A percentile compares a stretch with the other conserved stretches of the same genome.
Evolutionary conservation across 1,140 invertebrate genomes (phyloP).

Genomic region (Uloborus diversus): DNA sequence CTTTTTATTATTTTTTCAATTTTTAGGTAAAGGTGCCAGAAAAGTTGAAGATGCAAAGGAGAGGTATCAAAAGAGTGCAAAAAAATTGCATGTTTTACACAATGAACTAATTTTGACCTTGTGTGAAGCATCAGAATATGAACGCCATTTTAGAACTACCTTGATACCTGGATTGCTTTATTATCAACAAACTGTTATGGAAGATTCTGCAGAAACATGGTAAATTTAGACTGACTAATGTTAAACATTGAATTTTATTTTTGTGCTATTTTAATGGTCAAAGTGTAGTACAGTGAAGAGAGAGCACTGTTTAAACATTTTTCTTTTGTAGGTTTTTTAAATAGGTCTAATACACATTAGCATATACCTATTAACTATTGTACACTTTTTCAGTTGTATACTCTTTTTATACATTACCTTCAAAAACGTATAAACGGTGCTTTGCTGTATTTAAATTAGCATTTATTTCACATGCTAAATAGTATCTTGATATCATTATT

Average conservation of each 20-base stretch:
- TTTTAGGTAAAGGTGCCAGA: slow-evolving; percentile 61
- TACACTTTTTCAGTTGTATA: too few species aligned
- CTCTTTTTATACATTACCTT: not conserved
- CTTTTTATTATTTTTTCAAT: slow-evolving; percentile 5
- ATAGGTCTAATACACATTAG: too few species aligned
- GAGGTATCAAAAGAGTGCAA: slow-evolving; percentile 88
- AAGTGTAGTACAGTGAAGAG: too few species aligned
- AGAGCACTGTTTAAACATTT: too few species aligned
- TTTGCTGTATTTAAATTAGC: too few species aligned
- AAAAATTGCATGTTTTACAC: slow-evolving; percentile 87
- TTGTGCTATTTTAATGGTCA: not conserved
- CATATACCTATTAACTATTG: too few species aligned
- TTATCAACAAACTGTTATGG: slow-evolving; percentile 84
- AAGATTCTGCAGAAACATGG: slow-evolving; percentile 72
- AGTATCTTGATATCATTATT: too few species aligned
- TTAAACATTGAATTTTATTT: not conserved
- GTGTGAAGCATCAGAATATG: slow-evolving; percentile 86
- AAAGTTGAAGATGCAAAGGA: slow-evolving; percentile 82
- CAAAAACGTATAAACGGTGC: too few species aligned
- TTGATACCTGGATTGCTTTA: slow-evolving; percentile 86
- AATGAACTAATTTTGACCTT: slow-evolving; percentile 93
- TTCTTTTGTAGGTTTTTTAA: too few species aligned
- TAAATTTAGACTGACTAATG: slow-evolving; percentile 52
- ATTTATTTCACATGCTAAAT: too few species aligned
- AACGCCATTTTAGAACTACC: slow-evolving; percentile 83